Evolutionary conservation across 2,113 vertebrate species (phyloP).

Genomic region (Pelmatolapia mariae): DNA sequence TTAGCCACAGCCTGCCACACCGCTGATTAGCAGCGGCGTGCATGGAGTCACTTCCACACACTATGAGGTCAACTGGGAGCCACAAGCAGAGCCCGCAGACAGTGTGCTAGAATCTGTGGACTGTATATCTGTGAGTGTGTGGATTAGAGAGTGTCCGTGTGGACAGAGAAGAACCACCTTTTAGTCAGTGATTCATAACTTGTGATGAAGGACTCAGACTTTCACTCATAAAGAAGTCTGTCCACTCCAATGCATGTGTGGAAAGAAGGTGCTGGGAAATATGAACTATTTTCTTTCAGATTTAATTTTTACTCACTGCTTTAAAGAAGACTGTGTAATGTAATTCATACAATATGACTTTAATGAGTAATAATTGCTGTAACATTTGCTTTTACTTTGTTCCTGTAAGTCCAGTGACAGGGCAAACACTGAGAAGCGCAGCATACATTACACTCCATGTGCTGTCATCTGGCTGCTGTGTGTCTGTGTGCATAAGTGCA

Average conservation of each 20-base stretch:
- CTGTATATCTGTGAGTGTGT: background rate
- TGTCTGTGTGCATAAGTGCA: background rate
- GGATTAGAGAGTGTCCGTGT: background rate
- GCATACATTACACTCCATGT: background rate
- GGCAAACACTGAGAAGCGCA: background rate
- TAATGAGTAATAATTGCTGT: background rate
- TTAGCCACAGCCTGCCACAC: constrained; percentile 59
- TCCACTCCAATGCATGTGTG: background rate
- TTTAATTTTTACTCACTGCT: background rate
- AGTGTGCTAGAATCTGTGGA: background rate
- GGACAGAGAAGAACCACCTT: background rate
- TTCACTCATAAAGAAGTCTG: background rate
- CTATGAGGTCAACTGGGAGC: constrained; percentile 23
- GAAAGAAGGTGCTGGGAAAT: background rate
- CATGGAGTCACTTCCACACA: constrained; percentile 33
- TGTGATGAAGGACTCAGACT: background rate
- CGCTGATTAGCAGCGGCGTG: constrained; percentile 56
- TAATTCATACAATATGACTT: background rate
- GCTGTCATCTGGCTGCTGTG: background rate
- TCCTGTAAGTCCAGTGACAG: background rate
- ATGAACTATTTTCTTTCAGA: background rate
- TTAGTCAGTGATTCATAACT: background rate
- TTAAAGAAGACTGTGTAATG: background rate
- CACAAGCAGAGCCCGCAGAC: background rate
- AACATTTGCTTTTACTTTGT: background rate